Evolutionary conservation across 1,140 invertebrate genomes (phyloP).

Genomic region (Euschistus heros): DNA sequence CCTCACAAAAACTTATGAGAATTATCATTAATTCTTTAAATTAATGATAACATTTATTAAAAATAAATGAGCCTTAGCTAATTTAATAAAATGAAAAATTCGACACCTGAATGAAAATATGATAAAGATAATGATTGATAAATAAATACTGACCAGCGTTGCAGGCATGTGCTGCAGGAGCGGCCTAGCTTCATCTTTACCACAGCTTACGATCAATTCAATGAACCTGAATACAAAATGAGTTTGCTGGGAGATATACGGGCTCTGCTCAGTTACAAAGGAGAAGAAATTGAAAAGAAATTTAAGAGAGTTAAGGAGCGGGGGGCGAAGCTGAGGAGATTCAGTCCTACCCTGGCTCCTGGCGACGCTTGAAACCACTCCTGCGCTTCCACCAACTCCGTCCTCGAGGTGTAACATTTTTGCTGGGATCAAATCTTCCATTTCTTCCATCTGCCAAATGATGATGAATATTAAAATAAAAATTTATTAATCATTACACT

Average conservation of each 20-base stretch:
- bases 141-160: slow-evolving; percentile 43
- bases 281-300: slow-evolving; percentile 60
- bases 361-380: background rate
- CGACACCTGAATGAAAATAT: background rate
- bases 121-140: background rate
- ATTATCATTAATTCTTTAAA: too few relatives aligned
- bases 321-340: slow-evolving; percentile 17
- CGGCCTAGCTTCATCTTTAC: slow-evolving; percentile 54
- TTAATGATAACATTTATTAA: too few relatives aligned
- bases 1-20: too few relatives aligned
- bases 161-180: slow-evolving; percentile 68
- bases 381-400: background rate
- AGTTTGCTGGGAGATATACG: slow-evolving; percentile 68
- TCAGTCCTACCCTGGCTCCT: background rate
- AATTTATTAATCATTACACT: background rate
- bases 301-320: slow-evolving; percentile 46
- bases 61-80: background rate
- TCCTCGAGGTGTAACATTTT: slow-evolving; percentile 22
- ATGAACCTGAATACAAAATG: slow-evolving; percentile 78
- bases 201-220: slow-evolving; percentile 67
- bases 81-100: background rate
- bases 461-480: background rate
- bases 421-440: slow-evolving; percentile 16
- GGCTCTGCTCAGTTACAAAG: slow-evolving; percentile 59
- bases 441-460: slow-evolving; percentile 16